These are phyloP conservation scores for Paralinhomoeus sp. DNA, from an alignment of 2,888 invertebrate species.

Conservation along the genomic window DNA sequence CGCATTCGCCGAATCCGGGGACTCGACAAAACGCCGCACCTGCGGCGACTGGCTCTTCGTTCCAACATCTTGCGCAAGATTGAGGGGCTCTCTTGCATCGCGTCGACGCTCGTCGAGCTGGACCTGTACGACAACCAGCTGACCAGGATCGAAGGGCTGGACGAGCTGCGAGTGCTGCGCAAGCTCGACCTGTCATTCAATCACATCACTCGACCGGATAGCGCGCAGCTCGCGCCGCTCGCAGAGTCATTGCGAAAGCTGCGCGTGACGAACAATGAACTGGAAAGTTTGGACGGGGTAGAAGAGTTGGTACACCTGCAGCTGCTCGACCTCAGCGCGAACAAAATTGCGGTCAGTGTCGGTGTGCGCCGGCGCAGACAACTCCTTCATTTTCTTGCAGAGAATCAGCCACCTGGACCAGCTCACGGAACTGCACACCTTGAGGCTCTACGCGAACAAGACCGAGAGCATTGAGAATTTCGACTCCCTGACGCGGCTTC, in stretches of 20 bases:
- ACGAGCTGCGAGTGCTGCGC: slow-evolving; percentile 59
- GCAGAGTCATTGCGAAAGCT: too few relatives aligned
- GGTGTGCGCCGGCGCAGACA: too few relatives aligned
- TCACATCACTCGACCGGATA: slow-evolving; percentile 29
- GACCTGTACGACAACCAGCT: slow-evolving; percentile 91
- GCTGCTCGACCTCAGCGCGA: not conserved
- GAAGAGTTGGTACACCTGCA: not conserved
- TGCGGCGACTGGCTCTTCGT: not conserved
- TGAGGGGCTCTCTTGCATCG: slow-evolving; percentile 56
- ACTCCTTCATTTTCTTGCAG: slow-evolving; percentile 38
- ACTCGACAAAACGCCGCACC: too few relatives aligned
- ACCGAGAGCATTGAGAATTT: slow-evolving; percentile 26
- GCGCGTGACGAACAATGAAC: too few relatives aligned
- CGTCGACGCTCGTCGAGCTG: slow-evolving; percentile 36
- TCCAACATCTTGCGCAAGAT: slow-evolving; percentile 58
- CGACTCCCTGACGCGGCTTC: slow-evolving; percentile 1
- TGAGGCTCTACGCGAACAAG: slow-evolving; percentile 30
- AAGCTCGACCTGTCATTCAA: slow-evolving; percentile 79
- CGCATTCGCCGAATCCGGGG: too few relatives aligned
- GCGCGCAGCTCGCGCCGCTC: not conserved
- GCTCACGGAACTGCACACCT: slow-evolving; percentile 19
- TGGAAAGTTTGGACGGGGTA: not conserved
- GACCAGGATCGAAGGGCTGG: slow-evolving; percentile 63
- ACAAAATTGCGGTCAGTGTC: too few relatives aligned
- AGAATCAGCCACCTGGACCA: slow-evolving; percentile 26